Conservation (phyloP, 1,140 invertebrate species). For the Brachionus rotundiformis region DNA sequence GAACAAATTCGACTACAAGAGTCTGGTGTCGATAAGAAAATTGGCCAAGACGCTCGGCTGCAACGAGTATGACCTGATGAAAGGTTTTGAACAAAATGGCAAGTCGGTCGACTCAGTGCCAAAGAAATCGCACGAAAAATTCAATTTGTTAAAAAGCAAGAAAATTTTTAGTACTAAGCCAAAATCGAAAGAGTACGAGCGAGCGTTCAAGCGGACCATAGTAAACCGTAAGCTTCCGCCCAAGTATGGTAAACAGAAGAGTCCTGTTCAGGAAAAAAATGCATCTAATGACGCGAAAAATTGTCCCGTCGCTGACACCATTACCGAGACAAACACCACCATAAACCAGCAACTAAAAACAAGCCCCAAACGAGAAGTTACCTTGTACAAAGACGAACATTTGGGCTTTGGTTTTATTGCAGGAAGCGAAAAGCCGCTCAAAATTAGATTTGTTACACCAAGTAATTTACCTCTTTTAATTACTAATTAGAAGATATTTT, state of each 20-base stretch:
- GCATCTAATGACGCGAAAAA: not conserved
- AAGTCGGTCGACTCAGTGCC: not conserved
- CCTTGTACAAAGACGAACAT: constrained; percentile 71
- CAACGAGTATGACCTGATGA: constrained; percentile 40
- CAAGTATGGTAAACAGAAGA: not conserved
- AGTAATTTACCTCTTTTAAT: constrained; percentile 57
- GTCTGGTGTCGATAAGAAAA: constrained; percentile 40
- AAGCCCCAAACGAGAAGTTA: constrained; percentile 67
- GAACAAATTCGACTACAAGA: constrained; percentile 49
- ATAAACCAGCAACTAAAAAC: not conserved
- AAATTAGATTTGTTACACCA: constrained; percentile 74
- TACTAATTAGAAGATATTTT: not conserved
- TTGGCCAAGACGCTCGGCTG: constrained; percentile 40
- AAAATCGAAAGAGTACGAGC: not conserved
- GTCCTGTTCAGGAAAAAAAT: not conserved
- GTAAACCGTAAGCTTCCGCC: constrained; percentile 6
- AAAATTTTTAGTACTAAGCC: constrained; percentile 17
- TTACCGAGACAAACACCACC: not conserved
- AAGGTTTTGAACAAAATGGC: constrained; percentile 18
- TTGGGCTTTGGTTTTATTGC: constrained; percentile 90
- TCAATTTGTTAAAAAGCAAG: constrained; percentile 4
- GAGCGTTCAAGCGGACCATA: constrained; percentile 19
- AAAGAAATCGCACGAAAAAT: not conserved
- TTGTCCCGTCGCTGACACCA: not conserved
- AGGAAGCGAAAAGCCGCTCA: constrained; percentile 83